phyloP scores from a whole-genome alignment of 2,888 invertebrate genomes.

The Tiliacea citrago region DNA sequence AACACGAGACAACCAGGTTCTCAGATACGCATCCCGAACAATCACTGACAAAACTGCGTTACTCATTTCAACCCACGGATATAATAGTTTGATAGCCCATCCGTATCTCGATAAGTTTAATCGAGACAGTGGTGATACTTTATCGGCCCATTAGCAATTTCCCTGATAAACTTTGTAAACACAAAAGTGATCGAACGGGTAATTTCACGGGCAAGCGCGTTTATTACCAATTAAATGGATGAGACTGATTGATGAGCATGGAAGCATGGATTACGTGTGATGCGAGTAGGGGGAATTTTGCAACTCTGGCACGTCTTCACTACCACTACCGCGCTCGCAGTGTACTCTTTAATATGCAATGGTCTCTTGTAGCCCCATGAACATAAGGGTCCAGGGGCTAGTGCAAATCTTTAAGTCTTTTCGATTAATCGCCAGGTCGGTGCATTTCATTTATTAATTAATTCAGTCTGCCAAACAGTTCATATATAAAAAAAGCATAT shows the following conservation, averaged over 20 bases:
- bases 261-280: neutral
- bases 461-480: neutral
- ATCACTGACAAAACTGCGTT: constrained; percentile 31
- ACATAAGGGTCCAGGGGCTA: too few relatives aligned
- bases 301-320: neutral
- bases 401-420: too few relatives aligned
- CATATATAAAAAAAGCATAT: neutral
- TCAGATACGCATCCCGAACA: constrained; percentile 21
- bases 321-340: too few relatives aligned
- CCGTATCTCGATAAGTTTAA: constrained; percentile 75
- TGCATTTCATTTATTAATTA: too few relatives aligned
- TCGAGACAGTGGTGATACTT: constrained; percentile 76
- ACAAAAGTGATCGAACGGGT: constrained; percentile 78
- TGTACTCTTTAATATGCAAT: too few relatives aligned
- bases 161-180: constrained; percentile 80
- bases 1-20: neutral
- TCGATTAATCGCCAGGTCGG: too few relatives aligned
- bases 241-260: constrained; percentile 34
- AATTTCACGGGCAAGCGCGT: constrained; percentile 81
- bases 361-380: too few relatives aligned
- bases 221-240: constrained; percentile 45
- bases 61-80: constrained; percentile 37
- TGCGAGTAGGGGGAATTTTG: neutral
- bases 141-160: constrained; percentile 82
- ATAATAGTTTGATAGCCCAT: constrained; percentile 52